Conservation (phyloP, 2,113 vertebrate genomes). For the Melospiza melodia region DNA sequence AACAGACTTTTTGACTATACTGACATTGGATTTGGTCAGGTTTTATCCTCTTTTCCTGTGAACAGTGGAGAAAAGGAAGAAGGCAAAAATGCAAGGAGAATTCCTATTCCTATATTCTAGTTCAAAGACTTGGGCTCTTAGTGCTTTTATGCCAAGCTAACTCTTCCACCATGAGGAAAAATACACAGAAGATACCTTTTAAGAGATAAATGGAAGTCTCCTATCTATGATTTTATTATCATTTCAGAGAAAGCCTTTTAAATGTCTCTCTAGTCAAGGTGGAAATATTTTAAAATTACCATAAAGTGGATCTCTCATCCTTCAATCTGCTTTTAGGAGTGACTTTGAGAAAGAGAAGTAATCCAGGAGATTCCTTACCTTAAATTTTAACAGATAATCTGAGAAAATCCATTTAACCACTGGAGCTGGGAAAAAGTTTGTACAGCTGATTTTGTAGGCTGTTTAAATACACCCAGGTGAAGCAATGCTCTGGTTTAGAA, state of each 20-base stretch:
- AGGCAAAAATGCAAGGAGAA: neutral
- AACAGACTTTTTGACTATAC: neutral
- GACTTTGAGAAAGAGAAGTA: neutral
- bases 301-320: neutral
- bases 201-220: neutral
- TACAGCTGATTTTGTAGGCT: neutral
- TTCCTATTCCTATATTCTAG: neutral
- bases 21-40: neutral
- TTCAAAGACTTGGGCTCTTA: neutral
- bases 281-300: neutral
- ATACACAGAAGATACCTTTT: neutral
- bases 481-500: neutral
- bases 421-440: neutral
- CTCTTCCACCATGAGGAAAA: neutral
- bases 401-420: neutral
- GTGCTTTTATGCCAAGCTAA: neutral
- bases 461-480: neutral
- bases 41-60: neutral
- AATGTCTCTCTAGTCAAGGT: neutral
- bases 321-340: neutral
- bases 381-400: neutral
- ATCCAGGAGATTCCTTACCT: fast-evolving
- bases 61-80: neutral
- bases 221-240: neutral
- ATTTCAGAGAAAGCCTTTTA: neutral